Percentiles rank a stretch among this genome's conserved stretches.
These are phyloP conservation scores for Prinia subflava DNA, from an alignment of 2,113 vertebrate species.

Conservation along the genomic window DNA sequence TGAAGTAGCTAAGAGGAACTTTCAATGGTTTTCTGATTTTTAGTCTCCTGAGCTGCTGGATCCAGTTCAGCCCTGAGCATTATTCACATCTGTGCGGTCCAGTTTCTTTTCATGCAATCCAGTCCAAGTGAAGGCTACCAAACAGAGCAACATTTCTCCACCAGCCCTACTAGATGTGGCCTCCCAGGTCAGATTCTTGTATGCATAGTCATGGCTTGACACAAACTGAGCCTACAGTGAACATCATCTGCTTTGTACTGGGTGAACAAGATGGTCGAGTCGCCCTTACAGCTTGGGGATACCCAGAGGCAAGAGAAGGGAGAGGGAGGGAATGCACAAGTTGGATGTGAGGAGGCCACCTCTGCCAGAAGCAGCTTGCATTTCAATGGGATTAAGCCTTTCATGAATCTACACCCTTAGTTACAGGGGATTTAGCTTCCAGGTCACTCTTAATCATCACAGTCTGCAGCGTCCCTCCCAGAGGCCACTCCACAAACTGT, in stretches of 20 bases:
- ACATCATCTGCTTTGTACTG: not conserved
- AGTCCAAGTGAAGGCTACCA: not conserved
- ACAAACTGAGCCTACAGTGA: not conserved
- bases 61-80: not conserved
- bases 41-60: not conserved
- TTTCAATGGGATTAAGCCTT: not conserved
- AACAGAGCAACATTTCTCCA: not conserved
- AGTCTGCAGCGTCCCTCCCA: not conserved
- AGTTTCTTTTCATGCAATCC: not conserved
- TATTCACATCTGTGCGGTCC: not conserved
- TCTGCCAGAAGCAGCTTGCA: not conserved
- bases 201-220: not conserved
- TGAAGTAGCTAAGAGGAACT: not conserved
- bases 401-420: not conserved
- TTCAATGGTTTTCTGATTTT: not conserved
- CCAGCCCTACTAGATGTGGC: not conserved
- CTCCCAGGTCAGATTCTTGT: not conserved
- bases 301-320: not conserved
- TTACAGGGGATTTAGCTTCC: not conserved
- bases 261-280: not conserved
- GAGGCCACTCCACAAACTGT: not conserved
- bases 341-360: not conserved
- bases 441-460: not conserved
- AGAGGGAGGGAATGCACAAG: not conserved
- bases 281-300: fast-evolving